phyloP scores from a whole-genome alignment of 2,113 vertebrate genomes.

The Stigmatopora nigra region DNA sequence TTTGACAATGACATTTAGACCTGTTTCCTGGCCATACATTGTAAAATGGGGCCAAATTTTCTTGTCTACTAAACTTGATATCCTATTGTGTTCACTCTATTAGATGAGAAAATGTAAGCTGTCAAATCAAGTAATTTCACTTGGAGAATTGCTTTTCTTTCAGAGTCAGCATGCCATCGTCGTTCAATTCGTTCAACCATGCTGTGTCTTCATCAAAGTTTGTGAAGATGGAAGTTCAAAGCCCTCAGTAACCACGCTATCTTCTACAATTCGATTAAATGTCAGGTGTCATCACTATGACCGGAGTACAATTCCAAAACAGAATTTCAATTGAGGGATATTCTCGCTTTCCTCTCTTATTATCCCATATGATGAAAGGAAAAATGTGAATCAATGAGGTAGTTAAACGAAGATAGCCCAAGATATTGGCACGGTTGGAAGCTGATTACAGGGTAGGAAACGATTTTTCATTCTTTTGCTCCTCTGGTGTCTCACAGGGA shows the following conservation, averaged over 20 bases:
- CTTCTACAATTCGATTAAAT: neutral
- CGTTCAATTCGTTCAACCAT: neutral
- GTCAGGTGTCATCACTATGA: slow-evolving; percentile 3
- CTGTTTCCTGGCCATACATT: neutral
- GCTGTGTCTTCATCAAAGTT: slow-evolving; percentile 1
- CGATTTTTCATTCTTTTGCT: no score
- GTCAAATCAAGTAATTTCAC: neutral
- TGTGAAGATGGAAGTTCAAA: neutral
- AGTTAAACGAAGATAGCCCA: no score
- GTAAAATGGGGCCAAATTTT: neutral
- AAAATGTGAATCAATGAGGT: neutral
- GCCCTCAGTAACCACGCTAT: neutral
- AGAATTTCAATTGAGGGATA: neutral
- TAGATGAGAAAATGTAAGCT: neutral
- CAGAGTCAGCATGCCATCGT: neutral
- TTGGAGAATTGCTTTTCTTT: neutral
- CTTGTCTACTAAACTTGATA: neutral
- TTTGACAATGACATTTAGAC: neutral
- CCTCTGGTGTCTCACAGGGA: no score
- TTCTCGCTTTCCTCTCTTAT: neutral
- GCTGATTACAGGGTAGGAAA: no score
- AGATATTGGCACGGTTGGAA: no score
- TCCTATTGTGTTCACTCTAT: slow-evolving; percentile 1
- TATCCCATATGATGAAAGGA: neutral
- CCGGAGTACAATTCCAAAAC: neutral